A percentile compares a stretch with the other conserved stretches of the same genome.
Conservation (phyloP, 2,888 invertebrate species). For the Tupiocoris notatus region DNA sequence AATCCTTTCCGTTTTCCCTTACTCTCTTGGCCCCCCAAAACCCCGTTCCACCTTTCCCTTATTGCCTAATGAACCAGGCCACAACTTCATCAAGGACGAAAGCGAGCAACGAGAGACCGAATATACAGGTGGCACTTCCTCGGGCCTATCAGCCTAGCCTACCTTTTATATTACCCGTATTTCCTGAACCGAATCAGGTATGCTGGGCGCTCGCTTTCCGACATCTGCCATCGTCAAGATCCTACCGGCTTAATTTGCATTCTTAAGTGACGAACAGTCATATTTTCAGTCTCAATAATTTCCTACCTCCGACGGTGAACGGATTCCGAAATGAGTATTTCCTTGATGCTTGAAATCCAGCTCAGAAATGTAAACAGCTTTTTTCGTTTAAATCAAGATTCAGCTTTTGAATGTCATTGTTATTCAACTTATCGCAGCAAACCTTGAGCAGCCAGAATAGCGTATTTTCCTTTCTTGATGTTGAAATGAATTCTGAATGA, state of each 20-base stretch:
- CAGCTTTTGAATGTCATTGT: background rate
- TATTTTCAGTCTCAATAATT: constrained; percentile 2
- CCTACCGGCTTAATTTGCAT: background rate
- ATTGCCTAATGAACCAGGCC: constrained; percentile 39
- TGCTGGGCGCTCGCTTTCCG: background rate
- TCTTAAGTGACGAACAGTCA: constrained; percentile 4
- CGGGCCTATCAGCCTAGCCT: background rate
- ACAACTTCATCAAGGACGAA: constrained; percentile 38
- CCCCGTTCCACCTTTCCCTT: constrained; percentile 3
- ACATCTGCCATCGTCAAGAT: constrained; percentile 10
- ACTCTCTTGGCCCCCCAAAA: background rate
- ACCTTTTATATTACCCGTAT: background rate
- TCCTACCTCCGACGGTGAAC: background rate
- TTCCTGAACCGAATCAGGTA: constrained; percentile 6
- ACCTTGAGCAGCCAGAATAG: background rate
- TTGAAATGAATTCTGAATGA: background rate
- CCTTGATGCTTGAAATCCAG: background rate
- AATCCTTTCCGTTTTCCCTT: background rate
- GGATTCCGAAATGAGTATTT: background rate
- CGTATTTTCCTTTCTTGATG: background rate
- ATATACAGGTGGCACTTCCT: background rate
- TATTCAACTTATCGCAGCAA: background rate
- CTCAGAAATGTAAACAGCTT: background rate
- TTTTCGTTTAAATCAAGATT: background rate
- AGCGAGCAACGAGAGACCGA: constrained; percentile 3